Base-by-base conservation (phyloP, 2,113 vertebrate genomes). In the Oxygymnocypris stewartii region DNA sequence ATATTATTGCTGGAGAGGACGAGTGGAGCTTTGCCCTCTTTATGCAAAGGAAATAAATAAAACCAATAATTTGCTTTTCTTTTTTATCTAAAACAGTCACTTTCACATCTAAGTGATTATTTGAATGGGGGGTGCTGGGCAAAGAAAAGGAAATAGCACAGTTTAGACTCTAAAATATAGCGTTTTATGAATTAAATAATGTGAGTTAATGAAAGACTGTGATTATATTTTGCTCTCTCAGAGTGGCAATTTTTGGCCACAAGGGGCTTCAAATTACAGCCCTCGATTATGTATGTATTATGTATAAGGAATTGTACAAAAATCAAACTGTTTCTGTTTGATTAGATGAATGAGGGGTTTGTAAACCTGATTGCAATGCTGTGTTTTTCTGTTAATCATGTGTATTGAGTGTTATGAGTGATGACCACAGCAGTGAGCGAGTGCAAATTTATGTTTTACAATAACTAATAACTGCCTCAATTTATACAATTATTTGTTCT, bases 331-430 rank as follows among this genome's bases (percentile, higher is more conserved):
- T 42, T 73, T 73, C 69, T 42, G 37, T 73, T 73, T 42, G 35
- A 73, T 73, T 73, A 12, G 35, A 73, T 23, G 35, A 73, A 23
- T 40, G 9, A 23, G 69, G 37, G 69, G 31, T 40, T 23, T 73
- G 8, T 23, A 40, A 73, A 40, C 67, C 69, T 73, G 40, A 76
- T 59, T 37, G 57, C 20, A 13, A 31, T 59, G 44, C 57, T 77
- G 82, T 40, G 80, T 49, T 67, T 57, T 7, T 28, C 73, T 83
- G 80, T 67, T 63, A 84, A 84, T 87, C 73, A 69, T 25, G 10
- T 20, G 18, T 6, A 54, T 1, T 54, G 5, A 57, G 18, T 20
- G 54, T 57, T 6, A 20, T 57, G 54, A 57, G 18, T 2, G 16
- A 57, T 57, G 16, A 57, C 51, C 51, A 57, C 51, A 57, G 51